Evolutionary conservation across 1,140 invertebrate genomes (phyloP).

Genomic region (Rhopalosiphum padi): DNA sequence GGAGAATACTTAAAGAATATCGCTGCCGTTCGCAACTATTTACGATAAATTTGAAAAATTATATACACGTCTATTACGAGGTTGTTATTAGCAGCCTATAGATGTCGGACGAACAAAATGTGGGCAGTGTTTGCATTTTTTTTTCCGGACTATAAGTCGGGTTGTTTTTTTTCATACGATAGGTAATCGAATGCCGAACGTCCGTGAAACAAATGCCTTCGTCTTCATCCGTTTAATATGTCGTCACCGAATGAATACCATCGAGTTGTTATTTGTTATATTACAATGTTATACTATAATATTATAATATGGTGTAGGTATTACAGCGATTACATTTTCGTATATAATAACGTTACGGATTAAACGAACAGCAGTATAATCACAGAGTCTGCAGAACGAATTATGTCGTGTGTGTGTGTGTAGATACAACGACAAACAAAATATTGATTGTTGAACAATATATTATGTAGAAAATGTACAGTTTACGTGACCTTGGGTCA

Average conservation of each 20-base stretch:
- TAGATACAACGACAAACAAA: background rate
- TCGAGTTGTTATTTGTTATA: background rate
- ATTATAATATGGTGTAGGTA: background rate
- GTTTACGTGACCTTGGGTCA: conserved; percentile 10
- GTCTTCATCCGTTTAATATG: too few relatives aligned
- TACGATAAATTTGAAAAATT: background rate
- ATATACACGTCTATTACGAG: background rate
- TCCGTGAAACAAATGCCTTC: too few relatives aligned
- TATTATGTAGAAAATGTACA: background rate
- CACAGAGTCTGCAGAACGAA: background rate
- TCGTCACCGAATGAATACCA: background rate
- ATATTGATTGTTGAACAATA: background rate
- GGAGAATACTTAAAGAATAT: background rate
- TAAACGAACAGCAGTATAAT: background rate
- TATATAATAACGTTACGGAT: background rate
- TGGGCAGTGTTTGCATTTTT: background rate
- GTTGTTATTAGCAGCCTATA: background rate
- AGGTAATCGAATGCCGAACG: too few relatives aligned
- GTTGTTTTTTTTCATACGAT: too few relatives aligned
- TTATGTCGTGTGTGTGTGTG: background rate
- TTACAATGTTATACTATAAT: too few relatives aligned
- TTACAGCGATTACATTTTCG: background rate
- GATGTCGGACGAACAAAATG: background rate
- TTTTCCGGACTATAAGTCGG: too few relatives aligned
- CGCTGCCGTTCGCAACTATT: background rate